Percentiles rank a stretch among this genome's conserved stretches.
These are phyloP conservation scores for Platorchestia sp. DNA, from an alignment of 1,140 invertebrate species.

Conservation along the genomic window DNA sequence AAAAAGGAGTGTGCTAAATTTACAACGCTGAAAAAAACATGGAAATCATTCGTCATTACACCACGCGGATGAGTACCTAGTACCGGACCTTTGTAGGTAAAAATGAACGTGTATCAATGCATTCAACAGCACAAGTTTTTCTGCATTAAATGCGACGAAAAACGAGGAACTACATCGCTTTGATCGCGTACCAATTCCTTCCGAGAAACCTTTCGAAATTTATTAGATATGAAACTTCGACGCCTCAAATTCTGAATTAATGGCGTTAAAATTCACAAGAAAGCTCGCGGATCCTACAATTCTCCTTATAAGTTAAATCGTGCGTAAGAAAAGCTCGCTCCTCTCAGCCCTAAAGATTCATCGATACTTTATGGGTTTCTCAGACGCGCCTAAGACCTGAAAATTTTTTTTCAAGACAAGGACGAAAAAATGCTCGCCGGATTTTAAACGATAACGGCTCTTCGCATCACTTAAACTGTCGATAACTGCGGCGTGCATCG, in stretches of 20 bases:
- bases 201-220: not conserved
- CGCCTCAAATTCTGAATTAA: not conserved
- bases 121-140: not conserved
- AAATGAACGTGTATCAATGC: not conserved
- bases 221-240: not conserved
- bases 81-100: not conserved
- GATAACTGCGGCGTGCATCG: constrained; percentile 40
- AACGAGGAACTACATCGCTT: not conserved
- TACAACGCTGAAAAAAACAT: not conserved
- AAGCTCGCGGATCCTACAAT: not conserved
- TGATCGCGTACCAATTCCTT: not conserved
- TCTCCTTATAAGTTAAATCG: constrained; percentile 39
- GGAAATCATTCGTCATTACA: not conserved
- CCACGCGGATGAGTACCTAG: not conserved
- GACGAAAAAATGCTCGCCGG: not conserved
- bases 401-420: constrained; percentile 32
- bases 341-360: constrained; percentile 30
- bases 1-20: not conserved
- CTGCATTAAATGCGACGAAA: not conserved
- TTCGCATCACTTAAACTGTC: constrained; percentile 41
- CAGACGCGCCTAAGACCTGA: constrained; percentile 47
- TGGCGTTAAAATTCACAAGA: constrained; percentile 43
- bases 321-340: constrained; percentile 34
- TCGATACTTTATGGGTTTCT: constrained; percentile 53
- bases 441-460: constrained; percentile 42